These are phyloP conservation scores for Parnassius glacialis DNA, from an alignment of 2,888 invertebrate species.

Conservation along the genomic window DNA sequence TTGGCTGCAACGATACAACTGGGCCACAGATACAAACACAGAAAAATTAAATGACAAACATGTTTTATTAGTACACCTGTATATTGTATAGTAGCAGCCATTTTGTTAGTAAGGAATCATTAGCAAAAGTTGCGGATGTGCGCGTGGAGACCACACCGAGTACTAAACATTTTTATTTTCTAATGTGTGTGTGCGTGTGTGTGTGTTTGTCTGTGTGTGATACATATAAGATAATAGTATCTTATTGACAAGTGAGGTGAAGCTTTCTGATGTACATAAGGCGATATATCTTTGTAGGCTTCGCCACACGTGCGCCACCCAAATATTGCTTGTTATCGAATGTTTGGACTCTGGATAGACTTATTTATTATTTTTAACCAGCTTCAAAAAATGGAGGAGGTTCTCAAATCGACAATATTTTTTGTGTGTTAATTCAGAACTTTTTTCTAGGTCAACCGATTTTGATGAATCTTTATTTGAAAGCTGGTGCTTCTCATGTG, in stretches of 20 bases:
- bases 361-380: neutral
- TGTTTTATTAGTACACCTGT: neutral
- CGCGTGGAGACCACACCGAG: slow-evolving; percentile 77
- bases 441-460: too few relatives aligned
- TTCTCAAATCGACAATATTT: too few relatives aligned
- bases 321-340: slow-evolving; percentile 4
- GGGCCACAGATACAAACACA: neutral
- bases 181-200: slow-evolving; percentile 11
- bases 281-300: slow-evolving; percentile 7
- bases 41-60: neutral
- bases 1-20: slow-evolving; percentile 58
- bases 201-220: slow-evolving; percentile 8
- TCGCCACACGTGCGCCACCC: slow-evolving; percentile 15
- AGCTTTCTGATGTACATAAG: slow-evolving; percentile 1
- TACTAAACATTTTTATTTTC: slow-evolving; percentile 40
- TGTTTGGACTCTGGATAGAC: slow-evolving; percentile 10
- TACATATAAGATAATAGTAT: slow-evolving; percentile 11
- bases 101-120: slow-evolving; percentile 70
- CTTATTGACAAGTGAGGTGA: slow-evolving; percentile 15
- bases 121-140: slow-evolving; percentile 76
- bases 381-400: too few relatives aligned
- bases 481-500: too few relatives aligned
- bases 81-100: slow-evolving; percentile 56
- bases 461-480: too few relatives aligned
- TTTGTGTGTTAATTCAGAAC: too few relatives aligned